Base-by-base conservation (phyloP, 2,888 invertebrate genomes). In the Limnephilus lunatus region DNA sequence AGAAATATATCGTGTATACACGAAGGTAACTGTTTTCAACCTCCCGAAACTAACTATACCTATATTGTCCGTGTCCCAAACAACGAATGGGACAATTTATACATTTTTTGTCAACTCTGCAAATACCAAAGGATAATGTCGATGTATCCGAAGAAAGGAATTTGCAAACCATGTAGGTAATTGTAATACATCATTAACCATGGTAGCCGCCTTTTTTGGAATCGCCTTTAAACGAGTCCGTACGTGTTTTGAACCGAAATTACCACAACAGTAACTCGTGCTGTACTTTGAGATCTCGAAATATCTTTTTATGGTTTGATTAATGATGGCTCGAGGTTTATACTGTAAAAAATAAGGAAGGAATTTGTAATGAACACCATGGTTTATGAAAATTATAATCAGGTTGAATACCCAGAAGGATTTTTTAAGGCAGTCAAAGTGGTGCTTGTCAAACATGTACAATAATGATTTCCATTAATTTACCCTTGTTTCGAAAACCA, bases 241-340 rank as follows among this genome's bases (percentile, higher is more conserved):
- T 86, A 86, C 14, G 53, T 39, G 87, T 35, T 86, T 44, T 48
- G 87, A 32, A 68, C 68, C 32, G 82, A 32, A 32, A 82, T 31
- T 30, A 19, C 32, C 15, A 32, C 82, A 32, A 82, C 19, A 82
- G 19, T 32, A 68, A 5, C 53, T 53, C 53, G 19, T 19, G 5
- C 9, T 68, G 4, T 68, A 68, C 68, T 68, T 39, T 7, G 68
- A 4, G 5, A 68, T 19, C 68, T 68, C n/a, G 68, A 68, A 68
- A 68, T 68, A 68, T 68, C 68, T 68, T 68, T 25, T 68, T 68
- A 11, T 68, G 68, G 9, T 68, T 68, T 9, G 25, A 68, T 68
- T 68, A 68, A 68, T 25, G 25, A 68, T n/a, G n/a, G 0, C 9
- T 68, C 68, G 68, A 68, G 68, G 25, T 68, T 68, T 7, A n/a